These are phyloP conservation scores for Phocoena sinus DNA, from an alignment of 2,113 vertebrate species.

Conservation along the genomic window DNA sequence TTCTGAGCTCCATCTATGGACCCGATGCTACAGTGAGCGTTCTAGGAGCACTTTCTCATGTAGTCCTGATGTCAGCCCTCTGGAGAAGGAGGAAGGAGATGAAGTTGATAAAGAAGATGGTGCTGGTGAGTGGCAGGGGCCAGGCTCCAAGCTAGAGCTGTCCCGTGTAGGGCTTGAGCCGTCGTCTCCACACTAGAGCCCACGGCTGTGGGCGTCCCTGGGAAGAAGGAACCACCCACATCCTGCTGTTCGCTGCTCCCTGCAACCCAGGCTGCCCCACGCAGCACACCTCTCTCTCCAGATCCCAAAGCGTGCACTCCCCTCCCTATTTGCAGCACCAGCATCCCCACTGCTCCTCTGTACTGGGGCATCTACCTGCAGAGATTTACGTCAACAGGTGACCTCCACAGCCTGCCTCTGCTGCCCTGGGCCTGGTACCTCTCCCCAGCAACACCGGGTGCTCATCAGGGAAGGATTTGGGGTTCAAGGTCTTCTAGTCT, in stretches of 20 bases:
- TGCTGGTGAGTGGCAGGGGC: neutral
- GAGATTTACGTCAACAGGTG: neutral
- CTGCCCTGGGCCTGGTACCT: fast-evolving
- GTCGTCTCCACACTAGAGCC: fast-evolving
- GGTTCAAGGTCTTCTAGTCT: neutral
- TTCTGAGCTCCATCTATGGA: neutral
- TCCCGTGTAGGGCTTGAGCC: fast-evolving
- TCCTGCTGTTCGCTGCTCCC: too few relatives aligned
- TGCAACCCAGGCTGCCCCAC: fast-evolving
- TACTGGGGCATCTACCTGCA: neutral
- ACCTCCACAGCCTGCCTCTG: neutral
- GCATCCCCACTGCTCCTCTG: too few relatives aligned
- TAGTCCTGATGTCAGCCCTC: neutral
- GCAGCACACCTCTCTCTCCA: fast-evolving
- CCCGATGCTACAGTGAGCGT: fast-evolving
- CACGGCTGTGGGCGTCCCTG: fast-evolving
- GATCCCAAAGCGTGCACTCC: fast-evolving
- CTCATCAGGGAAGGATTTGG: neutral
- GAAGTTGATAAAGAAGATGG: fast-evolving
- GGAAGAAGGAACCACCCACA: neutral
- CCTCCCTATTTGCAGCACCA: too few relatives aligned
- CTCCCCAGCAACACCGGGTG: fast-evolving
- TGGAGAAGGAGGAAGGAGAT: neutral
- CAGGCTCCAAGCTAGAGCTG: neutral
- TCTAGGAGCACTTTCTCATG: neutral